A percentile compares a stretch with the other conserved stretches of the same genome.
Conservation (phyloP, 2,113 vertebrate genomes). For the Macrotis lagotis region DNA sequence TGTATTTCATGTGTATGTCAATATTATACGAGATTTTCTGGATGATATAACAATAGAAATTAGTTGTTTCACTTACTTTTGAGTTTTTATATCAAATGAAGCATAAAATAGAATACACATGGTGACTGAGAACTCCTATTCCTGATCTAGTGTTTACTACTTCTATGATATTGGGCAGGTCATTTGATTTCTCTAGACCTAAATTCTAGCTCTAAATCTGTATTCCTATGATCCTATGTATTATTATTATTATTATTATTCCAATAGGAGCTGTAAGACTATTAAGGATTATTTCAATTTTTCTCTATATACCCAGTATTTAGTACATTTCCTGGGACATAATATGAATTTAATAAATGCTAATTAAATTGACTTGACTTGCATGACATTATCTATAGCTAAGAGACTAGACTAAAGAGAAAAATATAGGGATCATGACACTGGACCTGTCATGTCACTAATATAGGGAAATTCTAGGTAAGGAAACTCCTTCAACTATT, state of each 20-base stretch:
- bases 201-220: neutral
- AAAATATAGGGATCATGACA: neutral
- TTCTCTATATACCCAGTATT: neutral
- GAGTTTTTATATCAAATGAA: neutral
- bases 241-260: neutral
- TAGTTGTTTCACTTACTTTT: neutral
- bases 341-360: neutral
- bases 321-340: neutral
- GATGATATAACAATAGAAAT: neutral
- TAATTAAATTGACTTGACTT: neutral
- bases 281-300: neutral
- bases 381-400: neutral
- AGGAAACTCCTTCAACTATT: neutral
- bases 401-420: neutral
- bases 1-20: neutral
- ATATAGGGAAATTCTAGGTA: neutral
- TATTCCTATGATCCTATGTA: neutral
- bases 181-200: neutral
- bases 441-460: neutral
- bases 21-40: neutral
- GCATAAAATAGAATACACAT: neutral
- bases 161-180: neutral
- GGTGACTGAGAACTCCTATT: neutral
- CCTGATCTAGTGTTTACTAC: neutral
- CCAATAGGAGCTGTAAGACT: neutral